These are phyloP conservation scores for Nineta flava DNA, from an alignment of 2,888 invertebrate species.

Conservation along the genomic window DNA sequence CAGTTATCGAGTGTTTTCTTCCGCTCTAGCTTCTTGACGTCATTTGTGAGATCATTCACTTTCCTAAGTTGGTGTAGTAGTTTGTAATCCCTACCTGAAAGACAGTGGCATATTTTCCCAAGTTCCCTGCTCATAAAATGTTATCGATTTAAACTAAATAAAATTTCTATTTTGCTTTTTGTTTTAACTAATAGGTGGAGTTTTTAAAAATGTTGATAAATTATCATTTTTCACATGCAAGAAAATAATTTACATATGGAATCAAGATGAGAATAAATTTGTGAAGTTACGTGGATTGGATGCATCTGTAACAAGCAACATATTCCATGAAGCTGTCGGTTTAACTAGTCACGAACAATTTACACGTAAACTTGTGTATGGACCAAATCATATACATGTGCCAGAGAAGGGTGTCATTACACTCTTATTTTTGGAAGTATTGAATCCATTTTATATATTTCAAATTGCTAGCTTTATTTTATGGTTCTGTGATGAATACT, in stretches of 20 bases:
- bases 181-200: conserved; percentile 2
- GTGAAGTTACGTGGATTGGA: conserved; percentile 59
- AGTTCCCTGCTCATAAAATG: too few species aligned
- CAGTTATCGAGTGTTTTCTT: too few species aligned
- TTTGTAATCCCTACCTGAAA: too few species aligned
- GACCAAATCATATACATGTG: conserved; percentile 68
- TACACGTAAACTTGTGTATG: conserved; percentile 58
- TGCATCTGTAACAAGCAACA: conserved; percentile 41
- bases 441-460: conserved; percentile 92
- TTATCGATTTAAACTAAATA: background rate
- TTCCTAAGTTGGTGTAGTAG: too few species aligned
- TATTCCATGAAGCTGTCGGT: conserved; percentile 44
- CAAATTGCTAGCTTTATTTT: conserved; percentile 80
- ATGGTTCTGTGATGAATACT: conserved; percentile 79
- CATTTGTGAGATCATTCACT: too few species aligned
- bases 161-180: background rate
- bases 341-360: conserved; percentile 39
- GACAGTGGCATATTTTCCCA: too few species aligned
- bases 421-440: conserved; percentile 63
- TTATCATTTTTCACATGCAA: conserved; percentile 36
- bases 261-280: conserved; percentile 47
- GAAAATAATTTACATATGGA: conserved; percentile 74
- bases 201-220: conserved; percentile 2
- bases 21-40: too few species aligned
- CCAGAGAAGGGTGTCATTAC: conserved; percentile 58